Base-by-base conservation (phyloP, 2,888 invertebrate genomes). In the Callinectes sapidus region DNA sequence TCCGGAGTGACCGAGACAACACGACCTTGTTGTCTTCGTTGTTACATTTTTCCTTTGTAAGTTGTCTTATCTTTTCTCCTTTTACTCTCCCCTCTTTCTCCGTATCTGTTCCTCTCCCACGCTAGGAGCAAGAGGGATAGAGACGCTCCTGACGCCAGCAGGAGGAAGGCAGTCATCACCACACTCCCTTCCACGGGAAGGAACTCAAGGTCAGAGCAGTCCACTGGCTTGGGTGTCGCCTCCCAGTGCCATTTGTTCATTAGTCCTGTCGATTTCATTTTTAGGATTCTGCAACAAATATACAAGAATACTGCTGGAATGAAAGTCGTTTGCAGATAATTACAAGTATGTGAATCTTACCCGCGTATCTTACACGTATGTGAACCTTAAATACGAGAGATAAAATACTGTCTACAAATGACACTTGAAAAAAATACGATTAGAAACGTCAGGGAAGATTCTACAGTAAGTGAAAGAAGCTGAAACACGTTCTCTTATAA, bases 191-290 rank as follows among this genome's bases (percentile, higher is more conserved):
- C 90, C 13, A 90, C 86, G 5, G 90, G 90, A 35, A 85, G 55
- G 39, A 86, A 90, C 90, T 90, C 90, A 3, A 90, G 16, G 55
- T 86, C 86, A 6, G 85, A 85, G n/a, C 90, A 90, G 23, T 71
- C 55, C 10, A 48, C 61, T 1, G 55, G 85, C 23, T 39, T 13
- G 5, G 86, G 90, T 23, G n/a, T 39, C 61, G 86, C 48, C 3
- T 90, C 90, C 32, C 5, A 32, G 35, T 90, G 90, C 90, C 90
- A 90, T 81, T 90, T 90, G 14, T 54, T 23, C 86, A 90, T 32
- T 32, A 90, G 55, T 32, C 90, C 90, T n/a, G 90, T 90, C 23
- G 86, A 42, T 61, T 61, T 90, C 90, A 90, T 90, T 55, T 55
- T 71, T 32, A 90, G 35, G 86, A 90, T 90, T 86, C 90, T 90